A percentile compares a stretch with the other conserved stretches of the same genome.
Conservation (phyloP, 53 echinoderm and acorn worm genomes). For the Stichopus horrens region DNA sequence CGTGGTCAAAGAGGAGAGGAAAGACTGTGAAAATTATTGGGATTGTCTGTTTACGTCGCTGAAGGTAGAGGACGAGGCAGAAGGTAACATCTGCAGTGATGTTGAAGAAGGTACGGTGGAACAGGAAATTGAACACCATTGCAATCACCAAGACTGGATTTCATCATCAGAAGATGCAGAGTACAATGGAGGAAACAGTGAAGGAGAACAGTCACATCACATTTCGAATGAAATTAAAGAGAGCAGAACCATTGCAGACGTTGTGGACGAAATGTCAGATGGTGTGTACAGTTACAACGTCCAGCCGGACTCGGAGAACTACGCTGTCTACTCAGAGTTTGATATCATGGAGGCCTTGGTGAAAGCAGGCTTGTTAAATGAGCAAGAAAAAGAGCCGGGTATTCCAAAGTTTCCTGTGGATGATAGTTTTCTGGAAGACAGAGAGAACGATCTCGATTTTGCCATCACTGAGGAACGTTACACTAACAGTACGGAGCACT, state of each 20-base stretch:
- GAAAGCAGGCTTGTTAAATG: slow-evolving; percentile 62
- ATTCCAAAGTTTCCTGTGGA: slow-evolving; percentile 42
- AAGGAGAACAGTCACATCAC: neutral
- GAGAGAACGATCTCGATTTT: neutral
- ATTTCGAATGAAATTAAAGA: neutral
- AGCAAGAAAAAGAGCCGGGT: slow-evolving; percentile 24
- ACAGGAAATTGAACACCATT: neutral
- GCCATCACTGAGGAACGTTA: neutral
- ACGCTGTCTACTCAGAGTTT: slow-evolving; percentile 77
- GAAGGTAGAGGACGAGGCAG: neutral
- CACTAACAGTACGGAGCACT: neutral
- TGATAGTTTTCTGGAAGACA: neutral
- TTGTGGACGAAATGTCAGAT: slow-evolving; percentile 26
- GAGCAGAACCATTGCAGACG: neutral
- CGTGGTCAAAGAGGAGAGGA: neutral
- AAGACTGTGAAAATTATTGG: neutral
- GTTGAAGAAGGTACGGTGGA: neutral
- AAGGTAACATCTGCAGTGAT: neutral
- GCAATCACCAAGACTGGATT: neutral
- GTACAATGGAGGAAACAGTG: neutral
- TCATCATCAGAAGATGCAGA: neutral
- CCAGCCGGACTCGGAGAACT: neutral
- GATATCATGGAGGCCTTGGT: slow-evolving; percentile 92
- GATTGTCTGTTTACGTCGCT: neutral
- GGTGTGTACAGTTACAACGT: slow-evolving; percentile 30